These are phyloP conservation scores for Osmerus eperlanus DNA, from an alignment of 2,113 vertebrate genomes.

Conservation along the genomic window DNA sequence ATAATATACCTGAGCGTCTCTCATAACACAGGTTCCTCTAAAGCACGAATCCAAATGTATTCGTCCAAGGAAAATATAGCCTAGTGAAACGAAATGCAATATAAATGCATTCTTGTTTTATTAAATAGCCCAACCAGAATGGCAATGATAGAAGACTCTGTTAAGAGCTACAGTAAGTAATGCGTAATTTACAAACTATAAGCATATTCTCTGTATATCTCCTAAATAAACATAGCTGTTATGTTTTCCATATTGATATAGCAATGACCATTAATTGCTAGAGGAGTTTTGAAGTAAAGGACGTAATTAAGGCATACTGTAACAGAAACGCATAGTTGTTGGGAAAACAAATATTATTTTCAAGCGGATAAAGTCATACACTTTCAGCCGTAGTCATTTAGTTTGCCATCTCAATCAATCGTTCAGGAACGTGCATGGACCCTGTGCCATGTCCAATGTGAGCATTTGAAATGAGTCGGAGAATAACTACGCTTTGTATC, in stretches of 20 bases:
- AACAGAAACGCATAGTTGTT: constrained; percentile 50
- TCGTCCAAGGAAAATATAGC: constrained; percentile 54
- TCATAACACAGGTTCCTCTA: constrained; percentile 67
- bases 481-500: no score
- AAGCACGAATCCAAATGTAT: constrained; percentile 64
- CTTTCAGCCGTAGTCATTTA: neutral
- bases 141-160: constrained; percentile 40
- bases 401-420: neutral
- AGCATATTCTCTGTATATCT: constrained; percentile 27
- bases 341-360: constrained; percentile 31
- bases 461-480: no score
- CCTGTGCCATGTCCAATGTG: no score
- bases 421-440: neutral
- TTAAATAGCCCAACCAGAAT: constrained; percentile 44
- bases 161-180: constrained; percentile 1
- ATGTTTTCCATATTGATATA: constrained; percentile 23
- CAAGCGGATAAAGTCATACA: constrained; percentile 19
- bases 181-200: constrained; percentile 38
- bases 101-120: constrained; percentile 46
- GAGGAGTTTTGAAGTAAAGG: constrained; percentile 47
- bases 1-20: constrained; percentile 81
- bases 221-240: constrained; percentile 31
- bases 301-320: constrained; percentile 63
- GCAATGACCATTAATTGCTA: constrained; percentile 34
- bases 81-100: constrained; percentile 44